A percentile compares a stretch with the other conserved stretches of the same genome.
These are phyloP conservation scores for Eidolon helvum DNA, from an alignment of 2,113 vertebrate genomes.

Conservation along the genomic window DNA sequence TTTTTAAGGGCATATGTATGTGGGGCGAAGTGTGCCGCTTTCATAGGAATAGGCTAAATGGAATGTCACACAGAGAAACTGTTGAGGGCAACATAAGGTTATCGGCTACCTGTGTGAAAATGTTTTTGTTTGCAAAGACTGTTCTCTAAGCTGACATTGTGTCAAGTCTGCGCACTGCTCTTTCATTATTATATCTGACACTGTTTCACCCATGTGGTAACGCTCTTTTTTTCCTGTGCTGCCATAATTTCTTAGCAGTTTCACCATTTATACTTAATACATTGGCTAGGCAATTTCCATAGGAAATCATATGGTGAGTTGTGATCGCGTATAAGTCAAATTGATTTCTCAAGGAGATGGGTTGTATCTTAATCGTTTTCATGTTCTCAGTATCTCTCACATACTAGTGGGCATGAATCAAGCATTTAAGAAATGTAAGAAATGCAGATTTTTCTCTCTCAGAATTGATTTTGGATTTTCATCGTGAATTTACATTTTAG, in stretches of 20 bases:
- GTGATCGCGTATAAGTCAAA: background rate
- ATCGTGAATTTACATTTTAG: background rate
- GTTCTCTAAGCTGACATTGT: background rate
- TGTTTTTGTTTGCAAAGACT: background rate
- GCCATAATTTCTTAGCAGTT: background rate
- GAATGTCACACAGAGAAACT: background rate
- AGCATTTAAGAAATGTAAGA: background rate
- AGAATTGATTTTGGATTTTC: background rate
- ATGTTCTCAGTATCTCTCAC: background rate
- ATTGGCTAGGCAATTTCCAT: background rate
- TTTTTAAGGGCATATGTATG: background rate
- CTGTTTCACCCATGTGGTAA: background rate
- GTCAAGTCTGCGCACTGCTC: fast-evolving
- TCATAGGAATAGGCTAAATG: background rate
- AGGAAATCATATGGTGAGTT: background rate
- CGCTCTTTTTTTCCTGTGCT: background rate
- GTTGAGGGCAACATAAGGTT: background rate
- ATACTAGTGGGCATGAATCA: background rate
- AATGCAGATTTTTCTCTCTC: background rate
- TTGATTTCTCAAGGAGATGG: background rate
- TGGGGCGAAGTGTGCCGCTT: background rate
- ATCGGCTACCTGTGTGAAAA: background rate
- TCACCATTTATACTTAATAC: background rate
- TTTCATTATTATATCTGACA: background rate
- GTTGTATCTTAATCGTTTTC: background rate